These are phyloP conservation scores for Melanostigma gelatinosum DNA, from an alignment of 2,113 vertebrate genomes.

Conservation along the genomic window DNA sequence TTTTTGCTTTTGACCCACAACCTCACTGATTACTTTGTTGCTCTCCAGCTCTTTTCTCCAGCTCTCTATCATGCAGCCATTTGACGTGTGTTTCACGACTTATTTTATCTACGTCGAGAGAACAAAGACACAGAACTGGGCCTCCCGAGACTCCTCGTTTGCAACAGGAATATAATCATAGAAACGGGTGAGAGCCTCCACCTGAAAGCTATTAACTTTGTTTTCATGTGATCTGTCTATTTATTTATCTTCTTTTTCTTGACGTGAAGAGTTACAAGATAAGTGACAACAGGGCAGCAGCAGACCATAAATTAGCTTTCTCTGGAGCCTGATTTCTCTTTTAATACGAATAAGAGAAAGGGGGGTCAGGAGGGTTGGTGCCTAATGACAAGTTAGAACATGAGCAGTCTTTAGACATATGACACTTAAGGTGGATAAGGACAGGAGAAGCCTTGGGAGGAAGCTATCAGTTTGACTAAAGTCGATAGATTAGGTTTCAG, in stretches of 20 bases:
- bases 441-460: conserved; percentile 5
- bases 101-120: conserved; percentile 25
- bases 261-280: neutral
- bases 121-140: conserved; percentile 12
- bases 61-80: conserved; percentile 9
- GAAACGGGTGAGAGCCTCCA: conserved; percentile 18
- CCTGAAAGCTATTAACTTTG: conserved; percentile 20
- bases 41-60: neutral
- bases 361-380: conserved; percentile 30
- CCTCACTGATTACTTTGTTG: conserved; percentile 3
- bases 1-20: neutral
- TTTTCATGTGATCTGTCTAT: conserved; percentile 3
- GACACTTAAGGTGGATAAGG: conserved; percentile 20
- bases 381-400: conserved; percentile 42
- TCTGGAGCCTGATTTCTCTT: conserved; percentile 38
- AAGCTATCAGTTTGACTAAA: conserved; percentile 9
- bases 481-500: conserved; percentile 28
- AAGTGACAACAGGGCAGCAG: conserved; percentile 6
- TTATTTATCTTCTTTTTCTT: neutral
- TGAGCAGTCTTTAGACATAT: conserved; percentile 27
- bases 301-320: conserved; percentile 30
- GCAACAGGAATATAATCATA: conserved; percentile 25
- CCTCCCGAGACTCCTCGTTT: conserved; percentile 14
- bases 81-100: neutral
- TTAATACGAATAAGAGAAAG: conserved; percentile 34